A percentile compares a stretch with the other conserved stretches of the same genome.
These are phyloP conservation scores for Varecia variegata DNA, from an alignment of 2,797 vertebrate species.

Conservation along the genomic window DNA sequence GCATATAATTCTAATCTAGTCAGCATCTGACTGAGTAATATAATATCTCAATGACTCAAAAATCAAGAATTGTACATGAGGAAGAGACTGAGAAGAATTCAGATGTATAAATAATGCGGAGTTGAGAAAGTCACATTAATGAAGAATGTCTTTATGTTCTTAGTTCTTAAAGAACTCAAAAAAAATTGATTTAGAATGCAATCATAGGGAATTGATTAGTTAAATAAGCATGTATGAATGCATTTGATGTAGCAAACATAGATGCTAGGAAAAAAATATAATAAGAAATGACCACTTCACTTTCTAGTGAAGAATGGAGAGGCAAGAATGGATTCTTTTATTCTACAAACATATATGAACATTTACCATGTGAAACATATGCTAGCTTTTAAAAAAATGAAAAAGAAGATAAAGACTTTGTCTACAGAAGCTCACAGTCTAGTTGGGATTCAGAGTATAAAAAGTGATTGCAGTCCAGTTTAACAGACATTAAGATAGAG, in stretches of 20 bases:
- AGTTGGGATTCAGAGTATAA: neutral
- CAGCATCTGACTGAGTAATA: neutral
- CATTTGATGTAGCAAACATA: neutral
- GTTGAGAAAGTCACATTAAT: neutral
- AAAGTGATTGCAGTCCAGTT: neutral
- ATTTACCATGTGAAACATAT: neutral
- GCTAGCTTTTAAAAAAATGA: neutral
- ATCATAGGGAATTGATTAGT: neutral
- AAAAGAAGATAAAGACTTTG: neutral
- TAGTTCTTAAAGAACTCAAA: neutral
- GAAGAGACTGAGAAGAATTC: conserved; percentile 18
- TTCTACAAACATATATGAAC: neutral
- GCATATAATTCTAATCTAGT: neutral
- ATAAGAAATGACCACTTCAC: neutral
- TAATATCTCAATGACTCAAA: neutral
- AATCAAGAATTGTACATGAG: neutral
- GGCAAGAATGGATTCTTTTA: neutral
- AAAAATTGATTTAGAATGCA: neutral
- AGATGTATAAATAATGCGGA: neutral
- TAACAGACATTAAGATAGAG: neutral
- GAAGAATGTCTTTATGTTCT: neutral
- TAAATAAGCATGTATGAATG: neutral
- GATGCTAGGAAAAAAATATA: neutral
- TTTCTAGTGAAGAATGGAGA: conserved; percentile 28
- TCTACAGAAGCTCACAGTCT: neutral